Base-by-base conservation (phyloP, 2,888 invertebrate species). In the Meiosimyza decipiens region DNA sequence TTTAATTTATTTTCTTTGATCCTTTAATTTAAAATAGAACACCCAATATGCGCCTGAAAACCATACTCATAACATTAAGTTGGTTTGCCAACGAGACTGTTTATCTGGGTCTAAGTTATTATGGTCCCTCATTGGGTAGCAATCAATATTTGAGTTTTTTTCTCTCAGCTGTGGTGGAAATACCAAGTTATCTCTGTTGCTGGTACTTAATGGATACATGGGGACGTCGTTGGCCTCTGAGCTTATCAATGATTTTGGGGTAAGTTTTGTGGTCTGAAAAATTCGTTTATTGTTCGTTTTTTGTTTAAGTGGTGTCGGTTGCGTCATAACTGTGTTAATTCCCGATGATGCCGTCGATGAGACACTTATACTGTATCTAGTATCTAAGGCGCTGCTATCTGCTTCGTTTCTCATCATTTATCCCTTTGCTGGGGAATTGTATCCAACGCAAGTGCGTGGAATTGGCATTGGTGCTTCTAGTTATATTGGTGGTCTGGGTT, bases 61-160 rank as follows among this genome's bases (percentile, higher is more conserved):
- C 96, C 0, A 91, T 91, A 77, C 88, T 96, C 69, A 95, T 96
- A 70, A 95, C 95, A 0, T 86, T 95, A 28, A 95, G 95, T 85
- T 96, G 95, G 96, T 96, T 97, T 84, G 95, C 96, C 65, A 96
- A 95, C 80, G 95, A 96, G 82, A 95, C 94, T 86, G 96, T 96
- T 3, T 97, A 97, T 83, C 93, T 97, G 18, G 97, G 97, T 0
- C 89, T 97, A 54, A 96, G 95, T 78, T 96, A 96, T 83, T 97
- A 97, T 81, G 95, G 96, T 0, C 96, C 96, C 12, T 93, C 95
- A 1, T 89, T 97, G 69, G 96, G 96, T 12, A 93, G 90, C 81
- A 94, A 96, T 85, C 94, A 95, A 80, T 95, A 96, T 86, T 89
- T 96, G 81, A 96, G 95, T 82, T 97, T 97, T 85, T 91, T 96